Base-by-base conservation (phyloP, 2,888 invertebrate species). In the Tanytarsus gracilentus region DNA sequence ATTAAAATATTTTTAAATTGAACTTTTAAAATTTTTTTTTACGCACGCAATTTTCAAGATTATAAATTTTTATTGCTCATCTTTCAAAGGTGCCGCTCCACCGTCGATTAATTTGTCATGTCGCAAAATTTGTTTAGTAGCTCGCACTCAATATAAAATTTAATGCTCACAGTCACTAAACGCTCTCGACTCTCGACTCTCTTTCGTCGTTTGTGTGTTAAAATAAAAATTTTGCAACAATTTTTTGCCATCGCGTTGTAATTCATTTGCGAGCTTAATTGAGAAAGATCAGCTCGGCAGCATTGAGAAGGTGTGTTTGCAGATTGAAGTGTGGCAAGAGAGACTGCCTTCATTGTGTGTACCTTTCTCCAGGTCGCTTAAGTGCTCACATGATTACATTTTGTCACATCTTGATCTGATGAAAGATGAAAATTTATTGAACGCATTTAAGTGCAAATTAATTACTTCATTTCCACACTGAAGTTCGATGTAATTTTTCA, bases 201-300 rank as follows among this genome's bases (percentile, higher is more conserved):
- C n/a, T n/a, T n/a, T n/a, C n/a, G 21, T 9, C 44, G 18, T 44
- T 21, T 6, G n/a, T 11, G 33, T 44, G 44, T 44, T n/a, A n/a
- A 18, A 23, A 11, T 44, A 33, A 33, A 33, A 5, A 33, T 5
- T 21, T 44, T 44, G 40, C 21, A 40, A 40, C 40, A 40, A 18
- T 16, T 36, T 36, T 14, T 36, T 36, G 16, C 16, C 23, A 18
- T 18, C 23, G 44, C 44, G 23, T 44, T 44, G 44, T 44, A 44
- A 44, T 44, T 44, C 44, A 44, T 44, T 44, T 18, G 44, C 18
- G 33, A n/a, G 33, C 21, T 44, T 44, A 44, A 44, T 44, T 44
- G 44, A 44, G 44, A 21, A 44, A 44, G 44, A 44, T 44, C 44
- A 44, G 44, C n/a, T n/a, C n/a, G n/a, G n/a, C n/a, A n/a, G n/a